Evolutionary conservation across 2,113 vertebrate species (phyloP).

Genomic region (Pelecanus crispus): DNA sequence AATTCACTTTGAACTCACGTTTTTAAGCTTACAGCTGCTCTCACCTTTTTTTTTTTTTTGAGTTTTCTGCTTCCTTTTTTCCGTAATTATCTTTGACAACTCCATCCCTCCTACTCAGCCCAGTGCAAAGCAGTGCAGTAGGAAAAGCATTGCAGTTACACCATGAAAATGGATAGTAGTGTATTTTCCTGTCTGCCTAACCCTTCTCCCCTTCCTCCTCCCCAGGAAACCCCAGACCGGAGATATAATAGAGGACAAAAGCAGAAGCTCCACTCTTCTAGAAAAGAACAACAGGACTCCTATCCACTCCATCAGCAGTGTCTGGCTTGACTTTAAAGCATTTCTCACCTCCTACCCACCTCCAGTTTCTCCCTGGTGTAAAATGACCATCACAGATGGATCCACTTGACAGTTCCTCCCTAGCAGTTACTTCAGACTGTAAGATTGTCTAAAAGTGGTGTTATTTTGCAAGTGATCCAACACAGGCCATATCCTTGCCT

Average conservation of each 20-base stretch:
- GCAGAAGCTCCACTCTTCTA: background rate
- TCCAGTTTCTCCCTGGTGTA: background rate
- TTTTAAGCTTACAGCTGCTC: background rate
- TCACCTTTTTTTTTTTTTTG: background rate
- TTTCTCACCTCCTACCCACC: background rate
- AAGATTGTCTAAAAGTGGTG: background rate
- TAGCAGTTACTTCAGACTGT: background rate
- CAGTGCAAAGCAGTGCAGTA: background rate
- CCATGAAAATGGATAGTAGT: background rate
- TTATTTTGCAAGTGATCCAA: background rate
- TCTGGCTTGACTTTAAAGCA: background rate
- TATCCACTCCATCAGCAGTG: background rate
- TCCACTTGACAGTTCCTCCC: background rate
- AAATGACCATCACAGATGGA: background rate
- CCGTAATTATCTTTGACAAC: slow-evolving; percentile 4
- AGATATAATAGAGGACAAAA: background rate
- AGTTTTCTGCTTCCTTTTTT: background rate
- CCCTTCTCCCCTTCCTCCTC: background rate
- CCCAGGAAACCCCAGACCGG: background rate
- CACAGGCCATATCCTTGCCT: background rate
- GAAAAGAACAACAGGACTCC: background rate
- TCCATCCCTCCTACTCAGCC: background rate
- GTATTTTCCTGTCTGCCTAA: background rate
- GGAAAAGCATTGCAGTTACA: background rate
- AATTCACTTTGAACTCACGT: background rate